phyloP scores from a whole-genome alignment of 2,113 vertebrate genomes.

The Morone chrysops region DNA sequence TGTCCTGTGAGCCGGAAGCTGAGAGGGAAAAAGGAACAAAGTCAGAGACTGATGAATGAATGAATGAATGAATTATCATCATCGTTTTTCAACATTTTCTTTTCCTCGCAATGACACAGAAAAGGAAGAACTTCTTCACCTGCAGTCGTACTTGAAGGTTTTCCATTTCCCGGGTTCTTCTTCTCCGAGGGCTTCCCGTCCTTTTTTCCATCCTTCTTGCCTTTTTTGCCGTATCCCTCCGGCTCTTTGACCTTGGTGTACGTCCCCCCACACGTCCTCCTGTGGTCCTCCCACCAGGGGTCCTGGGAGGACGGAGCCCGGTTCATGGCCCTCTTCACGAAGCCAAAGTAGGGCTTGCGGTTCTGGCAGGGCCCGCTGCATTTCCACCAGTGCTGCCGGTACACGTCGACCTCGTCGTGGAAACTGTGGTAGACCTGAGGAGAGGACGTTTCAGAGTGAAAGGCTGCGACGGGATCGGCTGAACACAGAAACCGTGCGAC shows the following conservation, averaged over 20 bases:
- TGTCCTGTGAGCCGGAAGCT: constrained; percentile 78
- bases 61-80: too few relatives aligned
- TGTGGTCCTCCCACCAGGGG: constrained; percentile 95
- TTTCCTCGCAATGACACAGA: too few relatives aligned
- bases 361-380: constrained; percentile 91
- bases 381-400: constrained; percentile 97
- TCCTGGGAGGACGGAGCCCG: constrained; percentile 91
- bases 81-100: too few relatives aligned
- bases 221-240: constrained; percentile 89
- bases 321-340: constrained; percentile 94
- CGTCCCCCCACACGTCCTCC: constrained; percentile 89
- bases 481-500: neutral
- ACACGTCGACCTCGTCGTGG: constrained; percentile 91
- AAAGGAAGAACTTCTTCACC: constrained; percentile 43
- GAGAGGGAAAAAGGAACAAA: constrained; percentile 43
- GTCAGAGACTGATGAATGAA: neutral
- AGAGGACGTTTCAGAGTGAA: neutral
- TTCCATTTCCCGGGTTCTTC: constrained; percentile 47
- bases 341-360: constrained; percentile 90
- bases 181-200: constrained; percentile 33
- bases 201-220: constrained; percentile 72
- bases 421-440: constrained; percentile 92
- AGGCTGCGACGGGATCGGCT: too few relatives aligned
- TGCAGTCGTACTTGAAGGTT: constrained; percentile 51
- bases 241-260: constrained; percentile 94